Conservation (phyloP, 2,113 vertebrate species). For the Empidonax traillii region DNA sequence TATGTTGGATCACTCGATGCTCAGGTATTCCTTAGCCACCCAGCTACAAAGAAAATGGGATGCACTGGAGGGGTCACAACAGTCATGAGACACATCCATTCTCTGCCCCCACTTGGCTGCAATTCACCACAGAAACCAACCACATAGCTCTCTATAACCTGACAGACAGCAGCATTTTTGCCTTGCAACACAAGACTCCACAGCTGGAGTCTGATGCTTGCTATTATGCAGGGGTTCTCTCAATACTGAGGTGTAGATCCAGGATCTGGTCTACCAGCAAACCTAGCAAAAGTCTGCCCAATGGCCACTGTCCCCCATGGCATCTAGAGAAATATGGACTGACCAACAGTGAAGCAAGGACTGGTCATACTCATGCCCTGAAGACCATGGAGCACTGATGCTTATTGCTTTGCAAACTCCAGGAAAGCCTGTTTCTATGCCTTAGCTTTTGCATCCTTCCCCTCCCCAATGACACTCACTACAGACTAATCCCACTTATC, state of each 20-base stretch:
- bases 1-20: neutral
- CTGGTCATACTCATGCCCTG: neutral
- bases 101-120: neutral
- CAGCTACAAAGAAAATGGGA: neutral
- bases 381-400: fast-evolving
- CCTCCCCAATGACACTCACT: neutral
- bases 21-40: neutral
- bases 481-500: slow-evolving; percentile 23
- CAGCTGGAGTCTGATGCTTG: neutral
- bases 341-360: neutral
- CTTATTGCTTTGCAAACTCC: neutral
- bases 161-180: neutral
- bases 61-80: neutral
- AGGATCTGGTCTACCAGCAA: neutral
- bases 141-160: neutral
- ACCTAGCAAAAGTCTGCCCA: neutral
- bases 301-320: neutral
- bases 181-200: neutral
- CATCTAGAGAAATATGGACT: neutral
- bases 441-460: neutral
- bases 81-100: neutral
- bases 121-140: neutral
- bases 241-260: fast-evolving
- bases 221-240: fast-evolving
- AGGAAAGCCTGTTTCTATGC: neutral